Conservation (phyloP, 1,140 invertebrate species). For the Ips typographus region DNA sequence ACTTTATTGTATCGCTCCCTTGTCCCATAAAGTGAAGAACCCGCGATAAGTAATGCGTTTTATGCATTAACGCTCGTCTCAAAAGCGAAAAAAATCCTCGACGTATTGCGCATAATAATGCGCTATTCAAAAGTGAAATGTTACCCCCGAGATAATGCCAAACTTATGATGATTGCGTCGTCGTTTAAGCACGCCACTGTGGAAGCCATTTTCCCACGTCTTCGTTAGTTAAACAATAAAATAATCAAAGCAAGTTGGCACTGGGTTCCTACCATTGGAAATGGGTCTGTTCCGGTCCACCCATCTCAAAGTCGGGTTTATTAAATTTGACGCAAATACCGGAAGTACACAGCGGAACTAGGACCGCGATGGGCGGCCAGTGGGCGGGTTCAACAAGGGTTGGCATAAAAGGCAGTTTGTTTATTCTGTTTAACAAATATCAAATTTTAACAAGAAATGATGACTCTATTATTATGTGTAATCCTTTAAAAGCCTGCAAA, state of each 20-base stretch:
- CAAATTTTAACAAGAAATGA: no score
- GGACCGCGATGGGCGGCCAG: conserved; percentile 1
- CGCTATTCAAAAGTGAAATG: conserved; percentile 8
- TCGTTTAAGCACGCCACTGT: no score
- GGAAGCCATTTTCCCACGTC: no score
- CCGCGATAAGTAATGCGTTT: conserved; percentile 28
- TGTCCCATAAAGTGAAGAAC: conserved; percentile 30
- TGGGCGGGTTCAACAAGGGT: neutral
- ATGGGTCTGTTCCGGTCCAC: neutral
- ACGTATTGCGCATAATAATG: conserved; percentile 15
- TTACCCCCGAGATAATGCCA: no score
- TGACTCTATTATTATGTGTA: no score
- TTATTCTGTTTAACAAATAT: no score
- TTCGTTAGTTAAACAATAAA: neutral
- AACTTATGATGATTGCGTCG: no score
- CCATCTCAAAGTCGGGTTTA: neutral
- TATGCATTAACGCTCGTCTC: conserved; percentile 18
- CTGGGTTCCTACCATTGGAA: neutral
- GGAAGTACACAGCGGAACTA: neutral
- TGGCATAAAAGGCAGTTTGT: no score
- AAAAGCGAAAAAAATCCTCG: conserved; percentile 7
- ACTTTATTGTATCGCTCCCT: conserved; percentile 25
- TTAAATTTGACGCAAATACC: neutral
- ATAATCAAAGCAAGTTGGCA: neutral
- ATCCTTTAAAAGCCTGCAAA: no score